These are phyloP conservation scores for Zele albiditarsus DNA, from an alignment of 2,888 invertebrate species.

Conservation along the genomic window DNA sequence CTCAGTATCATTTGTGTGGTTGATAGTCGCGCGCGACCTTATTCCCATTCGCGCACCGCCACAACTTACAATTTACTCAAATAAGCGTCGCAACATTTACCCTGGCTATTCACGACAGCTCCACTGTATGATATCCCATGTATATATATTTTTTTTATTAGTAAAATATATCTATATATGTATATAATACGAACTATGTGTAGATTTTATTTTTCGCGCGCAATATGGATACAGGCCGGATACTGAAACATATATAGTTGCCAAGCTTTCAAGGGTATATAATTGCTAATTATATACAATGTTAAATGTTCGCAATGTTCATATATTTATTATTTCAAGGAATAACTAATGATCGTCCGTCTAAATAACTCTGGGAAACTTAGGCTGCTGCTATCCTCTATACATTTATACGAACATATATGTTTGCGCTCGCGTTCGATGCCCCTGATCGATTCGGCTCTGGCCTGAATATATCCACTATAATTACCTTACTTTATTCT, in stretches of 20 bases:
- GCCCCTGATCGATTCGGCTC: constrained; percentile 41
- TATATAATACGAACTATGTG: not conserved
- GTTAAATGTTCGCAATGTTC: not conserved
- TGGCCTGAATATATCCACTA: constrained; percentile 34
- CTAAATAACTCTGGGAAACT: constrained; percentile 10
- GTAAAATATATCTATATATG: not conserved
- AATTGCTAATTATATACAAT: constrained; percentile 27
- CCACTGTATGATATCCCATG: not conserved
- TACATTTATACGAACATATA: not conserved
- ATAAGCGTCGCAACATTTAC: constrained; percentile 40
- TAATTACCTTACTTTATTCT: constrained; percentile 39
- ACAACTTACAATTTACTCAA: constrained; percentile 44
- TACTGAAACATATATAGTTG: not conserved
- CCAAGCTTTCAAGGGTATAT: not conserved
- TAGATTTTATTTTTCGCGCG: not conserved
- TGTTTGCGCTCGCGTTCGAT: constrained; percentile 2
- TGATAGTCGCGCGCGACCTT: constrained; percentile 39
- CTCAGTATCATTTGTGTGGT: constrained; percentile 26
- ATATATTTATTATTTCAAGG: constrained; percentile 5
- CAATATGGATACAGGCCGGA: not conserved
- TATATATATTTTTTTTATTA: not conserved
- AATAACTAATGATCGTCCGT: constrained; percentile 31
- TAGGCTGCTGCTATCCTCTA: not conserved
- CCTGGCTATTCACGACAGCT: constrained; percentile 21
- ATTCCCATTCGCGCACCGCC: constrained; percentile 38